These are phyloP conservation scores for Apaloderma vittatum DNA, from an alignment of 2,113 vertebrate species.

Conservation along the genomic window DNA sequence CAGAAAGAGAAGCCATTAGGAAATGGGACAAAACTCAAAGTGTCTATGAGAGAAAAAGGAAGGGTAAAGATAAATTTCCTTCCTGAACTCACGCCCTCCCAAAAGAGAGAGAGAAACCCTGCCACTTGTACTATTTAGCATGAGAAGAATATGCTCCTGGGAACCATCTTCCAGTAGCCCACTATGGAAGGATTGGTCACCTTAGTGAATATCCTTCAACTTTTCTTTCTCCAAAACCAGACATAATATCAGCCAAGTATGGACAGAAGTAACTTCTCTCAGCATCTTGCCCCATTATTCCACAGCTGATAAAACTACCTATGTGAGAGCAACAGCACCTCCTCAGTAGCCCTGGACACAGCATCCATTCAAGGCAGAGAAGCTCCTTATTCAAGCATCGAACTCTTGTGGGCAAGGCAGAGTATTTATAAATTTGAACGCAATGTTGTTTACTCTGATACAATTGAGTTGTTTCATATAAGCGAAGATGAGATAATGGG, in stretches of 20 bases:
- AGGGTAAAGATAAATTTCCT: background rate
- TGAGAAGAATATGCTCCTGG: background rate
- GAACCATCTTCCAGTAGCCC: background rate
- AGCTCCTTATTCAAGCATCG: background rate
- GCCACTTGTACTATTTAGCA: background rate
- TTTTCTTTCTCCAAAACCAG: background rate
- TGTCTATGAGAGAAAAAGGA: background rate
- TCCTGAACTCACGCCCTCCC: background rate
- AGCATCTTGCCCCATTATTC: background rate
- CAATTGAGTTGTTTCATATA: conserved; percentile 1
- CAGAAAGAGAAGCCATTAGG: background rate
- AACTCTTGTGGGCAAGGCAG: background rate
- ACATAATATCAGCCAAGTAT: background rate
- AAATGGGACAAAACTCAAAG: background rate
- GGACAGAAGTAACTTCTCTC: background rate
- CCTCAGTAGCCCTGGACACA: background rate
- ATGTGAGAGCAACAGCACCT: background rate
- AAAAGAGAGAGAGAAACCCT: background rate
- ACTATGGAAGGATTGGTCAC: background rate
- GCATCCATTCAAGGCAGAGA: background rate
- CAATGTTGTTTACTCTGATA: conserved; percentile 15
- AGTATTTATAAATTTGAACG: background rate
- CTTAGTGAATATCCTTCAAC: background rate
- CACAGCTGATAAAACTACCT: background rate
- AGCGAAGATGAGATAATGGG: conserved; percentile 28